phyloP scores from a whole-genome alignment of 2,113 vertebrate genomes.

The Daboia siamensis region DNA sequence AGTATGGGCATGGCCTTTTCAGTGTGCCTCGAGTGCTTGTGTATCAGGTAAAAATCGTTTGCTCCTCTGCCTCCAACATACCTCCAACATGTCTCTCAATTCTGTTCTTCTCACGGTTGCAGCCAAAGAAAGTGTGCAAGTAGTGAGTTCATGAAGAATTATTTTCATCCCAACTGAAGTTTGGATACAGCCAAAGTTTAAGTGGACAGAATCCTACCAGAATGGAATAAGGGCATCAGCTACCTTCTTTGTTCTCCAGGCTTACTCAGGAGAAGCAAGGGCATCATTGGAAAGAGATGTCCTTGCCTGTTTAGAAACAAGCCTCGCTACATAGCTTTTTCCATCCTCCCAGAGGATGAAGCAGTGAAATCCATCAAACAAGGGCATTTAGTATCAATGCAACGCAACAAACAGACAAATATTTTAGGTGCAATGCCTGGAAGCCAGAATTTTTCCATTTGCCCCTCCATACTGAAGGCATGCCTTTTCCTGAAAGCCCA shows the following conservation, averaged over 20 bases:
- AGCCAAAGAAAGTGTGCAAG: neutral
- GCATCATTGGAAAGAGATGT: neutral
- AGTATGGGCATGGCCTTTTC: neutral
- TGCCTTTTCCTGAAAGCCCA: neutral
- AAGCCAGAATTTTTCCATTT: neutral
- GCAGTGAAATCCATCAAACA: neutral
- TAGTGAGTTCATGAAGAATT: neutral
- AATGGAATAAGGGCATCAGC: neutral
- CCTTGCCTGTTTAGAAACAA: neutral
- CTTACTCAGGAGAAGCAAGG: neutral
- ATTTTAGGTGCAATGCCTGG: neutral
- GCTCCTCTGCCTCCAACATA: neutral
- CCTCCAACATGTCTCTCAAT: neutral
- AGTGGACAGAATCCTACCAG: neutral
- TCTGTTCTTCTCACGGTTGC: neutral
- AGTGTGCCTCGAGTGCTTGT: neutral
- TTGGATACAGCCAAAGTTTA: neutral
- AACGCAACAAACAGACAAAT: neutral
- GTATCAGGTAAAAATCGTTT: neutral
- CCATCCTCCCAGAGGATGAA: neutral
- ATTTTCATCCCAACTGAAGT: neutral
- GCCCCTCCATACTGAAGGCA: neutral
- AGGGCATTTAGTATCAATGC: neutral
- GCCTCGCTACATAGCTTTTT: neutral
- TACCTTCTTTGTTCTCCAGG: neutral